Conservation (phyloP, 2,113 vertebrate species). For the Platysteira castanea region DNA sequence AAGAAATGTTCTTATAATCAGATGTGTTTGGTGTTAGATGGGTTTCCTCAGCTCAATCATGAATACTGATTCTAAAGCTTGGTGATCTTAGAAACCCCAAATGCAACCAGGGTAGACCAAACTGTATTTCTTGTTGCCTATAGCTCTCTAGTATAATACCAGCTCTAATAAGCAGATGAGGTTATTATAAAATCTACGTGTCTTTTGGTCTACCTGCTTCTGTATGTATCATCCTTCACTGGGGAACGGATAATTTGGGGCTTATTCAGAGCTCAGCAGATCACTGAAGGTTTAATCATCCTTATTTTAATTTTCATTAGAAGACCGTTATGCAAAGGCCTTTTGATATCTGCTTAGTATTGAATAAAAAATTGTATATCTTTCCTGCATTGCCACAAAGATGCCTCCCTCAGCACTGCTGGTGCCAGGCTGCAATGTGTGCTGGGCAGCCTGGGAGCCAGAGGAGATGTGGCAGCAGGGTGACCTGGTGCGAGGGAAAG, state of each 20-base stretch:
- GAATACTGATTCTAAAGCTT: background rate
- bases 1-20: background rate
- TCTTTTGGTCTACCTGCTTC: constrained; percentile 19
- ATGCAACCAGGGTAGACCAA: background rate
- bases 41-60: background rate
- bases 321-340: background rate
- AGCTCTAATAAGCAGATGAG: background rate
- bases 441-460: background rate
- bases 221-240: background rate
- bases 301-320: constrained; percentile 60
- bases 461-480: background rate
- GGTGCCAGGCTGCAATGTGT: background rate
- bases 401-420: background rate
- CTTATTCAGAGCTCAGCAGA: constrained; percentile 46
- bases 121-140: background rate
- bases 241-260: background rate
- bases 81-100: background rate
- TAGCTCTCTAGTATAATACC: background rate
- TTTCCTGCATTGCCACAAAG: background rate
- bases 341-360: constrained; percentile 22
- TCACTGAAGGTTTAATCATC: constrained; percentile 38
- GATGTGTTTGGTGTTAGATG: background rate
- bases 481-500: background rate
- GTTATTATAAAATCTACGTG: constrained; percentile 1
- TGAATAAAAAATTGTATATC: background rate